Evolutionary conservation across 2,797 vertebrate species (phyloP), one percentile per base, ranked within the genome.

Genomic region (Manis crassicaudata): DNA sequence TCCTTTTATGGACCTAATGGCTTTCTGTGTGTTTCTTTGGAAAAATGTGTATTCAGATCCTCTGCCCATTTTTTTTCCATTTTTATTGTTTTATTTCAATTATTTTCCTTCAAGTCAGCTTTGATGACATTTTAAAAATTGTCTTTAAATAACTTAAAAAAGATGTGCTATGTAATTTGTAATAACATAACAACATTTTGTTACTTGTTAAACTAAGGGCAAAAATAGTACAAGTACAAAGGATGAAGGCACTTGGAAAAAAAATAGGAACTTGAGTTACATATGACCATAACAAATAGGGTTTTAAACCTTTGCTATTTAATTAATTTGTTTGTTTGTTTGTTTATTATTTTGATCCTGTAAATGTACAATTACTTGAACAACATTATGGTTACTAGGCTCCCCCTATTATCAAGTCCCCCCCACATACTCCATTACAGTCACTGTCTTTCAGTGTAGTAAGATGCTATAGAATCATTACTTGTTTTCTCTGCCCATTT

Each of bases 21-120:
- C 67, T 35, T 23, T 70, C 67, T 40, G 21, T 70, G 37, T 35
- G 21, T 70, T 70, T 40, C 25, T 37, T 40, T 80, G 40, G 37
- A 62, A 46, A 46, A 23, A 46, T 63, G 11, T 32, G 17, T 63
- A 21, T 63, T 46, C 6, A 3, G 7, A 32, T 63, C 58, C 18
- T 63, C 27, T 82, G 11, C 40, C 40, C 58, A 82, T 63, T 63
- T 62, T 62, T 43, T 43, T 18, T 87, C 56, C 37, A 62, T 70
- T 92, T 93, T 88, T 90, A 16, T 43, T 94, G 25, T 88, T 89
- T 94, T 46, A 88, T 62, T 95, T 56, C 80, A 58, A 95, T 25
- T 88, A 91, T 80, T 88, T 91, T 91, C 54, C n/a, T 89, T 3
- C 20, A 96, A 43, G 68, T 65, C 43, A 73, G n/a, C 20, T 89